A percentile compares a stretch with the other conserved stretches of the same genome.
Evolutionary conservation across 2,888 invertebrate species (phyloP).

Genomic region (Scaptomyza caliginosa): DNA sequence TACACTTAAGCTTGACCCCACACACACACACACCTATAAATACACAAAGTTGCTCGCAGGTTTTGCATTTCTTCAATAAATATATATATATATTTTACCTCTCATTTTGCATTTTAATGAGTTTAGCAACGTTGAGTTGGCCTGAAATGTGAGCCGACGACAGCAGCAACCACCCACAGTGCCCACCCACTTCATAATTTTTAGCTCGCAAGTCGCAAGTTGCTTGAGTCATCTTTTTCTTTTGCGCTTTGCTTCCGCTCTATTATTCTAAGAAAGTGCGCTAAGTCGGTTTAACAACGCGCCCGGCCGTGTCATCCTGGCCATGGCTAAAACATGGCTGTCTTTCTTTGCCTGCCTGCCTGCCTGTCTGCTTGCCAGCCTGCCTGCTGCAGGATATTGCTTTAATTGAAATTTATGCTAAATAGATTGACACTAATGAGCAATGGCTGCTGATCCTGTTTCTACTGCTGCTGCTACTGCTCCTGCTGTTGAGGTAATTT

Average conservation of each 20-base stretch:
- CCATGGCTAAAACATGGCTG: background rate
- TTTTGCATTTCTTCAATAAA: conserved; percentile 30
- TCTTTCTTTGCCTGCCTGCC: conserved; percentile 1
- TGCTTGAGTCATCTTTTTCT: conserved; percentile 1
- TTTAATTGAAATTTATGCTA: conserved; percentile 81
- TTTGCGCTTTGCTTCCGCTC: conserved; percentile 30
- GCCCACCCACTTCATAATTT: conserved; percentile 41
- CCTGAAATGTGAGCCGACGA: conserved; percentile 67
- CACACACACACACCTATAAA: too few species aligned
- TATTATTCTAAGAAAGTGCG: conserved; percentile 66
- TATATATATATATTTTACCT: conserved; percentile 45
- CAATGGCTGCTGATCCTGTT: conserved; percentile 60
- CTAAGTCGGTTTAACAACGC: conserved; percentile 49
- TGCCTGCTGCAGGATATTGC: conserved; percentile 74
- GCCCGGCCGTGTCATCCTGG: conserved; percentile 20
- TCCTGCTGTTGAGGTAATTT: conserved; percentile 54
- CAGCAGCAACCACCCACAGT: conserved; percentile 42
- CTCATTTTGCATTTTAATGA: conserved; percentile 78
- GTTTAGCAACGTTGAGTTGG: conserved; percentile 45
- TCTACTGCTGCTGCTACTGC: conserved; percentile 4
- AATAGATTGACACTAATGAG: conserved; percentile 80
- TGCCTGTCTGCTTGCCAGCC: conserved; percentile 40
- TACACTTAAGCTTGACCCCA: too few species aligned
- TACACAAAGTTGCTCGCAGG: too few species aligned
- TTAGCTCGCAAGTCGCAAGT: conserved; percentile 32